phyloP scores from a whole-genome alignment of 2,888 invertebrate genomes.

The Drosophila nr. medialis region DNA sequence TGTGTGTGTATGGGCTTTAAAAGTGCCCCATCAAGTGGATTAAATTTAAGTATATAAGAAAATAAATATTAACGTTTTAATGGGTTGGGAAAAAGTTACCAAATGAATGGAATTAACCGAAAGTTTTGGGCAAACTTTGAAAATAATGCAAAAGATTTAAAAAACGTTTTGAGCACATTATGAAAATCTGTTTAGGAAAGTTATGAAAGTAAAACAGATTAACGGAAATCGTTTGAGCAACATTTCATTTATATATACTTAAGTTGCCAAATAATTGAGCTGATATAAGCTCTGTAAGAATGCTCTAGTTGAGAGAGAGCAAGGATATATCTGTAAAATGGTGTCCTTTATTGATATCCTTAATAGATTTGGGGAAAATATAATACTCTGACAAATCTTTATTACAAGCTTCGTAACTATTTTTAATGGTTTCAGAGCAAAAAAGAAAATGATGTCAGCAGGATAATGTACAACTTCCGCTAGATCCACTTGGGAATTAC shows the following conservation, averaged over 20 bases:
- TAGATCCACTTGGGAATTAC: not conserved
- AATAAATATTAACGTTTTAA: conserved; percentile 16
- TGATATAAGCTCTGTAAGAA: fast-evolving
- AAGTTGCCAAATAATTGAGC: no score
- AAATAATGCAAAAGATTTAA: conserved; percentile 5
- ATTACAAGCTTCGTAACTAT: not conserved
- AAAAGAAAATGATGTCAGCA: not conserved
- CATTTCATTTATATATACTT: not conserved
- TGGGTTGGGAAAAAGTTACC: not conserved
- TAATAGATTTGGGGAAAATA: not conserved
- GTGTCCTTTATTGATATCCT: not conserved
- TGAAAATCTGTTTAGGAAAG: not conserved
- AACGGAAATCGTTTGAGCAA: not conserved
- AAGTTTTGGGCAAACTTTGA: conserved; percentile 2
- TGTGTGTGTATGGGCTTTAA: conserved; percentile 4
- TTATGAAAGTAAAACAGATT: not conserved
- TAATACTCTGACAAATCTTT: not conserved
- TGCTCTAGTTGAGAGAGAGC: not conserved
- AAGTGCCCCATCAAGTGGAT: conserved; percentile 13
- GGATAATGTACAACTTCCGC: no score
- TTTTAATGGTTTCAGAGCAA: not conserved
- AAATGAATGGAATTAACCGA: conserved; percentile 3
- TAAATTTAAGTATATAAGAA: conserved; percentile 14
- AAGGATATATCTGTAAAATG: not conserved
- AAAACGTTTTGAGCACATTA: conserved; percentile 6